Conservation (phyloP, 2,113 vertebrate species). For the Amphilophus citrinellus region DNA sequence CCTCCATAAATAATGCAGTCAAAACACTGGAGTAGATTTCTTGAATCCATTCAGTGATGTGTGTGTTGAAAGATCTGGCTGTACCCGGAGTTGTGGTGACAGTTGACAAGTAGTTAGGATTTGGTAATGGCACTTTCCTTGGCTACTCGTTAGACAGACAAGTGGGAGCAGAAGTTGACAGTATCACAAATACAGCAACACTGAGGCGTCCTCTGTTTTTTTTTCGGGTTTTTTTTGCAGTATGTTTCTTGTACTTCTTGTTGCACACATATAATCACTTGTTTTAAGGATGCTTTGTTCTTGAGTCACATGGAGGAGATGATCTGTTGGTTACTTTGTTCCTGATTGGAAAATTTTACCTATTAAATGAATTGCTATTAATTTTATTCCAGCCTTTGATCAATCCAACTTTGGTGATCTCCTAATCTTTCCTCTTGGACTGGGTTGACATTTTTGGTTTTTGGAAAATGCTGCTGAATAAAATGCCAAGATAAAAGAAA, state of each 20-base stretch:
- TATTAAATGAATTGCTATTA: too few species aligned
- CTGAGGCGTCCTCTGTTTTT: neutral
- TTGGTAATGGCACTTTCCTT: neutral
- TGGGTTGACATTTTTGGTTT: neutral
- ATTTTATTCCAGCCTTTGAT: neutral
- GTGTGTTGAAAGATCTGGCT: slow-evolving; percentile 3
- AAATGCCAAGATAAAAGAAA: neutral
- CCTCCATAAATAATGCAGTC: slow-evolving; percentile 2
- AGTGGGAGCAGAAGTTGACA: slow-evolving; percentile 4
- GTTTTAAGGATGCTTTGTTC: neutral
- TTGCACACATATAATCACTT: neutral
- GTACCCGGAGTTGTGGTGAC: slow-evolving; percentile 9
- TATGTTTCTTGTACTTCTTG: neutral
- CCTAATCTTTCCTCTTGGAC: too few species aligned
- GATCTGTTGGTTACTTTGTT: neutral
- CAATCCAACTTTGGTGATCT: too few species aligned
- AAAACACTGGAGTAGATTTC: neutral
- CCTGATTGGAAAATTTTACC: neutral
- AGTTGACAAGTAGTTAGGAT: slow-evolving; percentile 3
- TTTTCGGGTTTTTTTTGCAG: neutral
- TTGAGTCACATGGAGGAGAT: neutral
- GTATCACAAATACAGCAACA: neutral
- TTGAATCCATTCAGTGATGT: neutral
- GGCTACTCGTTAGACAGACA: slow-evolving; percentile 11
- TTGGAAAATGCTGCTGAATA: neutral